These are phyloP conservation scores for Eupithecia insigniata DNA, from an alignment of 2,888 invertebrate species.

Conservation along the genomic window DNA sequence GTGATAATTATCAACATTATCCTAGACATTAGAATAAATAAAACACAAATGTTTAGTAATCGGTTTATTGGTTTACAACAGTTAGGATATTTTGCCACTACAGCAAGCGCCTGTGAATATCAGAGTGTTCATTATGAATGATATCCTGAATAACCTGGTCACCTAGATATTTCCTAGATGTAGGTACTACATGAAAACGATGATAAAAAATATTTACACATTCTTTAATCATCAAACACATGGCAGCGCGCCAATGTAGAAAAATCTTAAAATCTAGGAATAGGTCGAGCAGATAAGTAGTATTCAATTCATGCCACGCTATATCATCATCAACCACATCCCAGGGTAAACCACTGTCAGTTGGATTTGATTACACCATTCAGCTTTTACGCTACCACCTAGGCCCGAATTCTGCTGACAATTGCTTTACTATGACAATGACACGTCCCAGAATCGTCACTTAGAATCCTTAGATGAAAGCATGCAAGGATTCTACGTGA, in stretches of 20 bases:
- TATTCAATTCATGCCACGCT: not conserved
- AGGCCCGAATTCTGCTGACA: too few relatives aligned
- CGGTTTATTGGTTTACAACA: slow-evolving; percentile 23
- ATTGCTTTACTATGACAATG: not conserved
- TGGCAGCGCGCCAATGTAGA: slow-evolving; percentile 37
- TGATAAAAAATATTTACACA: slow-evolving; percentile 25
- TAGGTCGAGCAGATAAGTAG: slow-evolving; percentile 6
- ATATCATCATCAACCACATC: not conserved
- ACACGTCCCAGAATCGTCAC: not conserved
- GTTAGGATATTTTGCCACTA: not conserved
- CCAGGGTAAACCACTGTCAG: not conserved
- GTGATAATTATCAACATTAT: slow-evolving; percentile 42
- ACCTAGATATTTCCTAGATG: slow-evolving; percentile 20
- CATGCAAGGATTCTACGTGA: too few relatives aligned
- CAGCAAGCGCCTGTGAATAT: too few relatives aligned
- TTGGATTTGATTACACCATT: too few relatives aligned
- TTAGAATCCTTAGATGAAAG: not conserved
- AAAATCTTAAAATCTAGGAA: slow-evolving; percentile 28
- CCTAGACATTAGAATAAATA: slow-evolving; percentile 38
- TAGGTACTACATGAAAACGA: slow-evolving; percentile 9
- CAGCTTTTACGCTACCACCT: too few relatives aligned
- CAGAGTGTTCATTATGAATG: not conserved
- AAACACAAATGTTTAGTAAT: slow-evolving; percentile 33
- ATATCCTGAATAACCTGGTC: slow-evolving; percentile 10
- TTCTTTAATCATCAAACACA: slow-evolving; percentile 17